Conservation (phyloP, 2,888 invertebrate species). For the Drosophila mimetica region DNA sequence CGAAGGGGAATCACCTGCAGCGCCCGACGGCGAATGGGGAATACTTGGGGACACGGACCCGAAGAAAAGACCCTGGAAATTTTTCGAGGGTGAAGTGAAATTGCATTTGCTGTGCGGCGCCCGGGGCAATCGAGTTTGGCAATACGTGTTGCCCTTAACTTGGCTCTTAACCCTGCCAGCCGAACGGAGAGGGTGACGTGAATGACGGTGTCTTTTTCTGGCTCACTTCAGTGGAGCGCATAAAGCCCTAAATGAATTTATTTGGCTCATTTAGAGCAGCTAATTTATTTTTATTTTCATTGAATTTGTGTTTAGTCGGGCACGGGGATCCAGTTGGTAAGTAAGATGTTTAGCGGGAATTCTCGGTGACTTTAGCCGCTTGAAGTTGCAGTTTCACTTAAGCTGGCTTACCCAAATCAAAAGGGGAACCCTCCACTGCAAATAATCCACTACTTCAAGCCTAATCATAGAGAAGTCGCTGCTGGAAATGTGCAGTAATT, state of each 20-base stretch:
- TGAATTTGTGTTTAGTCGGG: slow-evolving; percentile 59
- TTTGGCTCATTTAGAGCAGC: slow-evolving; percentile 73
- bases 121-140: slow-evolving; percentile 69
- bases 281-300: slow-evolving; percentile 76
- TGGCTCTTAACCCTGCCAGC: slow-evolving; percentile 26
- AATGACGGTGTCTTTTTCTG: slow-evolving; percentile 18
- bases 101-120: slow-evolving; percentile 40
- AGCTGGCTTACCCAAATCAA: slow-evolving; percentile 5
- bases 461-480: slow-evolving; percentile 58
- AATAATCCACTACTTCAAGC: slow-evolving; percentile 52
- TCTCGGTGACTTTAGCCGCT: slow-evolving; percentile 21
- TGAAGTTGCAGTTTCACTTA: slow-evolving; percentile 1
- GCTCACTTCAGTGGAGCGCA: slow-evolving; percentile 54
- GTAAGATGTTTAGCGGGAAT: slow-evolving; percentile 32
- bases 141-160: slow-evolving; percentile 59
- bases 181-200: slow-evolving; percentile 7
- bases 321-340: slow-evolving; percentile 12
- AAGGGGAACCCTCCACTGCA: slow-evolving; percentile 9
- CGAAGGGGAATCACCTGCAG: slow-evolving; percentile 57
- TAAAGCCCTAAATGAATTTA: slow-evolving; percentile 72
- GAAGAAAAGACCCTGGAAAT: slow-evolving; percentile 7
- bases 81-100: slow-evolving; percentile 26
- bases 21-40: too few species aligned
- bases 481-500: slow-evolving; percentile 55
- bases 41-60: slow-evolving; percentile 1